Conservation (phyloP, 2,797 vertebrate genomes). For the Phaenicophaeus curvirostris region DNA sequence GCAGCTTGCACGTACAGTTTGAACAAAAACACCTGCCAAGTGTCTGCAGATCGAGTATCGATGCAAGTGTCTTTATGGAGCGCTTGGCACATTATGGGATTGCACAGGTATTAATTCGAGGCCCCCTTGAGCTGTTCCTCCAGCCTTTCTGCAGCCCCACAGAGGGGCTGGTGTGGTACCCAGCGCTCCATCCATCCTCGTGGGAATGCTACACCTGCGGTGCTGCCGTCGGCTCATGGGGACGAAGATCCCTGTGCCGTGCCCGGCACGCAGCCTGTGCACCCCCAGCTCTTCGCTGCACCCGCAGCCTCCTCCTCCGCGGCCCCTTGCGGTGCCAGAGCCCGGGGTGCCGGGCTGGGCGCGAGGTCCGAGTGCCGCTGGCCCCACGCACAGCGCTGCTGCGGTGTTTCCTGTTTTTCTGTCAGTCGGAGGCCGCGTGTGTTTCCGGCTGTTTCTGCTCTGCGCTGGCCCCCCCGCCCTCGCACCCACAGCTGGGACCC, state of each 20-base stretch:
- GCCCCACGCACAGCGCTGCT: background rate
- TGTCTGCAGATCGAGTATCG: background rate
- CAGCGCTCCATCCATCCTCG: background rate
- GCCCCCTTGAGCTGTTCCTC: background rate
- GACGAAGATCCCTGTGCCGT: rapidly evolving
- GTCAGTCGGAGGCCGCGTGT: background rate
- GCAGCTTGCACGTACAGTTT: rapidly evolving
- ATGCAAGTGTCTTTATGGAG: background rate
- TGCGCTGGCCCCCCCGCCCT: background rate
- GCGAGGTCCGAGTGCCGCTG: background rate
- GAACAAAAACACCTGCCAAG: background rate
- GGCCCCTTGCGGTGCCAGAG: background rate
- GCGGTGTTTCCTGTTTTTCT: slow-evolving; percentile 48
- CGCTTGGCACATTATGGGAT: rapidly evolving
- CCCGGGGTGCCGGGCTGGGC: background rate
- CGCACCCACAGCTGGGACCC: background rate
- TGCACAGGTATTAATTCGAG: background rate
- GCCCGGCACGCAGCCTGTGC: rapidly evolving
- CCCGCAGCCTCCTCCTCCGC: background rate
- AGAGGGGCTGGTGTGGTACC: rapidly evolving
- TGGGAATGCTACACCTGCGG: rapidly evolving
- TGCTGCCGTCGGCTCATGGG: background rate
- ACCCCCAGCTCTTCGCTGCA: background rate
- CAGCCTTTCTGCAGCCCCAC: background rate
- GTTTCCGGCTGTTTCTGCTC: slow-evolving; percentile 52